Base-by-base conservation (phyloP, 1,140 invertebrate genomes). In the Marisa cornuarietis region DNA sequence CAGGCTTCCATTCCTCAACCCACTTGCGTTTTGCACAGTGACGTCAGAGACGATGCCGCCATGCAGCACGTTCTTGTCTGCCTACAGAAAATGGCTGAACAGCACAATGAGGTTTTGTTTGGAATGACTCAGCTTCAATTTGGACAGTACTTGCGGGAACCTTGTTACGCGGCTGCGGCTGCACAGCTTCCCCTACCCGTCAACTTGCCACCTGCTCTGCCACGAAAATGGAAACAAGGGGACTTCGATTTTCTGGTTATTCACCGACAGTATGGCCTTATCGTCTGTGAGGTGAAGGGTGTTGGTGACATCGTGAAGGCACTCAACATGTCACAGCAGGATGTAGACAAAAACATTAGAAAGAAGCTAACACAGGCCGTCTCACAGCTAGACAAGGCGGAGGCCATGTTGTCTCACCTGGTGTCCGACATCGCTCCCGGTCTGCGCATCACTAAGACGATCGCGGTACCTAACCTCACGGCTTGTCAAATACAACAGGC, bases 191-290 rank as follows among this genome's bases (percentile, higher is more conserved):
- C 26, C 24, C 61, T 61, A 10, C 74, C 74, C 20, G 4, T 9
- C 31, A 49, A 76, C 74, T 76, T 6, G 1, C 16, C 26, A 1
- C 31, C 31, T 2, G 1, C 5, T 42, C n/a, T 42, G 5, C 31
- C 31, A 42, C 42, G 11, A 7, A 61, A 76, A 24, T 49, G 63
- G n/a, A 8, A 22, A n/a, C 26, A 63, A 4, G 74, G 74, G 4
- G 74, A 76, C 74, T 76, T 76, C n/a, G 74, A 76, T 49, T 63
- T 76, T 6, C 74, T 76, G 24, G 63, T 76, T 42, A 61, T 76
- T 26, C 74, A 76, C 74, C 24, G 74, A 18, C 11, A 76, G 0
- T 22, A 76, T 26, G 74, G 74, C 26, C 3, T 76, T 20, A 49
- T 76, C 9, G 74, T 76, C n/a, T 61, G 61, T n/a, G 74, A 76